These are phyloP conservation scores for Coenobita brevimanus DNA, from an alignment of 1,140 invertebrate species.

Conservation along the genomic window DNA sequence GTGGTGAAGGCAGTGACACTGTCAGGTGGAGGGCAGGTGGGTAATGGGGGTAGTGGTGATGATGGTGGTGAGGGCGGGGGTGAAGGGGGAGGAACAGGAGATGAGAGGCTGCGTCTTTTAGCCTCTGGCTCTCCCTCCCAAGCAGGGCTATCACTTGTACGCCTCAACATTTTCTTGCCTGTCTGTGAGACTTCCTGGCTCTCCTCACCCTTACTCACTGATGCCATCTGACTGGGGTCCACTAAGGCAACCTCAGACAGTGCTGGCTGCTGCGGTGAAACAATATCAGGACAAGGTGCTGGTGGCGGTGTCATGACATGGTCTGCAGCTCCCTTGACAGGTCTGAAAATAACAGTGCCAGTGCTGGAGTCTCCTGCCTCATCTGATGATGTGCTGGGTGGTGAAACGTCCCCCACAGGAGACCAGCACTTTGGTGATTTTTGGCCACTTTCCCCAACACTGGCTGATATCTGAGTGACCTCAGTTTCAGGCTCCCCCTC, in stretches of 20 bases:
- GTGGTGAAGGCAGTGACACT: background rate
- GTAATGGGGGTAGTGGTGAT: background rate
- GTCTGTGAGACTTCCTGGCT: too few relatives aligned
- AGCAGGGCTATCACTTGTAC: background rate
- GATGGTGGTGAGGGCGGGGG: background rate
- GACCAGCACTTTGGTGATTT: conserved; percentile 8
- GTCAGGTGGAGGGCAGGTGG: background rate
- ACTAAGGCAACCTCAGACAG: too few relatives aligned
- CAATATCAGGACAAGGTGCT: too few relatives aligned
- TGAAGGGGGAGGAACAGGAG: background rate
- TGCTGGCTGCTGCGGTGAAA: too few relatives aligned
- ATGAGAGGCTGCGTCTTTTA: background rate
- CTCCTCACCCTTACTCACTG: background rate
- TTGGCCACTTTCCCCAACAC: background rate
- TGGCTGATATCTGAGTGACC: background rate
- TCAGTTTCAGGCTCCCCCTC: background rate
- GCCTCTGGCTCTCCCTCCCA: conserved; percentile 25
- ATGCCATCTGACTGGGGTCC: background rate
- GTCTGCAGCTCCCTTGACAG: background rate
- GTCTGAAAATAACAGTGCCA: conserved; percentile 46
- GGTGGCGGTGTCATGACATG: too few relatives aligned
- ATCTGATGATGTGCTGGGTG: conserved; percentile 43
- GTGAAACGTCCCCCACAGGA: conserved; percentile 20
- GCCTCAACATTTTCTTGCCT: background rate
- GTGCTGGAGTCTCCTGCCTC: conserved; percentile 38